Percentiles rank a stretch among this genome's conserved stretches.
Evolutionary conservation across 2,888 invertebrate genomes (phyloP).

Genomic region (Melieria crassipennis): DNA sequence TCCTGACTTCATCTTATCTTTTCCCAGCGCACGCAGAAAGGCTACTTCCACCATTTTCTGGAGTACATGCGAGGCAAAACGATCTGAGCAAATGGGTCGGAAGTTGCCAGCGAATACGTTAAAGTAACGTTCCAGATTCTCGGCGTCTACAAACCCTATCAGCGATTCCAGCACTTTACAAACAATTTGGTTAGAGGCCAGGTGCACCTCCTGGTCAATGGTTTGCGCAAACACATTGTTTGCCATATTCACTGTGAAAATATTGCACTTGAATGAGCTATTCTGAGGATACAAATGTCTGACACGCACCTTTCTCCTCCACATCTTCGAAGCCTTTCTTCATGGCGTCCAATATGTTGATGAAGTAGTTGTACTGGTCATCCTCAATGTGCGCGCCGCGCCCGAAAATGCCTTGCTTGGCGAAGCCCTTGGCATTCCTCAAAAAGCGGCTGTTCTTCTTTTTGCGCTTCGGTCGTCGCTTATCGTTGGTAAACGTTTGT

Average conservation of each 20-base stretch:
- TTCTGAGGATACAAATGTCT: background rate
- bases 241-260: constrained; percentile 67
- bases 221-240: constrained; percentile 81
- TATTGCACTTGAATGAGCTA: background rate
- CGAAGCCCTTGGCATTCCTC: constrained; percentile 80
- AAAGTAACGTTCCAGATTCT: constrained; percentile 73
- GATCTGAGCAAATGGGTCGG: constrained; percentile 77
- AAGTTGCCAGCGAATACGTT: constrained; percentile 73
- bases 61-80: constrained; percentile 82
- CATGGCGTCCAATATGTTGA: constrained; percentile 78
- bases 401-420: constrained; percentile 77
- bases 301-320: constrained; percentile 76
- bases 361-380: constrained; percentile 81
- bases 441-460: constrained; percentile 63
- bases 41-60: constrained; percentile 71
- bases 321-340: constrained; percentile 74
- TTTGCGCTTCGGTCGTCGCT: constrained; percentile 38
- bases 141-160: constrained; percentile 74
- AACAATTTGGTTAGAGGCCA: constrained; percentile 82
- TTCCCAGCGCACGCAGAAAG: constrained; percentile 55
- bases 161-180: constrained; percentile 81
- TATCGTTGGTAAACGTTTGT: background rate
- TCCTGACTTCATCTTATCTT: constrained; percentile 30
- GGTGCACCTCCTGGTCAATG: constrained; percentile 75
- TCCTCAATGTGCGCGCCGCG: constrained; percentile 76